Evolutionary conservation across 1,140 invertebrate genomes (phyloP).

Genomic region (Pomacea maculata): DNA sequence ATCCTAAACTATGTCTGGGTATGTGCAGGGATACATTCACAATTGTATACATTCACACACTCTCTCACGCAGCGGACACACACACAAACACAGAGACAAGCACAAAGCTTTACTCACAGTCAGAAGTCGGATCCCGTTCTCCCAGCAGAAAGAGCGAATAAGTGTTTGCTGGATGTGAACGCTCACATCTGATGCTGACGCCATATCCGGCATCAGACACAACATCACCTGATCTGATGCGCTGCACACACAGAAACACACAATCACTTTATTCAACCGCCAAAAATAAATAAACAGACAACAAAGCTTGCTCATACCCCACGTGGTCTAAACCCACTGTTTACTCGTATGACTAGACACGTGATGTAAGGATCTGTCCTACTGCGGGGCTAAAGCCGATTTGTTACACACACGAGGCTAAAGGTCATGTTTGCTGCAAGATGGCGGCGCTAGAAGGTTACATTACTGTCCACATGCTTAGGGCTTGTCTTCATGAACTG

Average conservation of each 20-base stretch:
- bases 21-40: too few relatives aligned
- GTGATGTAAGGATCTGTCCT: too few relatives aligned
- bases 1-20: too few relatives aligned
- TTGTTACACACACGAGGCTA: too few relatives aligned
- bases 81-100: neutral
- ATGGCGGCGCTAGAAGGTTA: neutral
- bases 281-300: too few relatives aligned
- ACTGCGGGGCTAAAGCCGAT: too few relatives aligned
- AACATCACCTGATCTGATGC: constrained; percentile 57
- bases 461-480: neutral
- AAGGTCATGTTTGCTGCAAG: neutral
- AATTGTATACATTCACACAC: too few relatives aligned
- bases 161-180: constrained; percentile 58
- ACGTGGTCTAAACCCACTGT: too few relatives aligned
- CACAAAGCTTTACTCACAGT: constrained; percentile 40
- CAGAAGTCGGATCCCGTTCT: constrained; percentile 55
- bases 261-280: too few relatives aligned
- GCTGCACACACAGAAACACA: constrained; percentile 34
- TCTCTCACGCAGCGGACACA: neutral
- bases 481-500: too few relatives aligned
- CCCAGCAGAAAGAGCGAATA: constrained; percentile 60
- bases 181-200: constrained; percentile 38
- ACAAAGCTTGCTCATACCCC: too few relatives aligned
- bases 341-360: too few relatives aligned
- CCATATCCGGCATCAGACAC: constrained; percentile 51